Evolutionary conservation across 2,797 vertebrate species (phyloP), one percentile per base, ranked within the genome.

Genomic region (Ibycter americanus): DNA sequence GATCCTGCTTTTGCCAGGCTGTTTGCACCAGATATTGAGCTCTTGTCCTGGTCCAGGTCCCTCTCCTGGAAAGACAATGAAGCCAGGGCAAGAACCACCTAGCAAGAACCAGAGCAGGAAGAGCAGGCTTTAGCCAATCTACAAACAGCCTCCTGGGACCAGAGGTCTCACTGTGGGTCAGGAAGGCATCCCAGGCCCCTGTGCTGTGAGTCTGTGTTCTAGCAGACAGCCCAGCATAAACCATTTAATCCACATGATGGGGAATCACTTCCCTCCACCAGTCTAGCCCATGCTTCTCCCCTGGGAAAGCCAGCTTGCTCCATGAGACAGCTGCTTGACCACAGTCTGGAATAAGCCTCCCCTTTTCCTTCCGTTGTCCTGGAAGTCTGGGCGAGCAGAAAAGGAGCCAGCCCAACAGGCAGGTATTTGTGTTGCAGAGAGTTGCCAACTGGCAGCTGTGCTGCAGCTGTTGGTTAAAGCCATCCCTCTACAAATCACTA

Each of bases 11-110:
- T 66, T 51, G 59, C 29, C 32, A 72, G 34, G 49, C 38, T 80
- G 19, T 63, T 78, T 65, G 68, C 8, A 87, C 15, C 20, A 73
- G 46, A 42, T n/a, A 56, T 3, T 0, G 0, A 73, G 12, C 54
- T 70, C n/a, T 81, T 2, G 1, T 31, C 31, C 18, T 31, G 38
- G 9, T 36, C 67, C 72, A 80, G 3, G 4, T 36, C 20, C 19
- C 46, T 88, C 18, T 88, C 18, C 46, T 78, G 36, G 23, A 82
- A 88, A 74, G 49, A 23, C 40, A 78, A 13, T 3, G 5, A 83
- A 62, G 16, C 29, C 70, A 78, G 55, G 29, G 54, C 19, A 66
- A 86, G 62, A 66, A 82, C 20, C 18, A 70, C 25, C 4, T 27
- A 58, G 47, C 12, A 54, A 67, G 77, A 81, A 77, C 1, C 11